Percentiles rank a stretch among this genome's conserved stretches.
These are phyloP conservation scores for Machaerirhynchus nigripectus DNA, from an alignment of 2,113 vertebrate species.

Conservation along the genomic window DNA sequence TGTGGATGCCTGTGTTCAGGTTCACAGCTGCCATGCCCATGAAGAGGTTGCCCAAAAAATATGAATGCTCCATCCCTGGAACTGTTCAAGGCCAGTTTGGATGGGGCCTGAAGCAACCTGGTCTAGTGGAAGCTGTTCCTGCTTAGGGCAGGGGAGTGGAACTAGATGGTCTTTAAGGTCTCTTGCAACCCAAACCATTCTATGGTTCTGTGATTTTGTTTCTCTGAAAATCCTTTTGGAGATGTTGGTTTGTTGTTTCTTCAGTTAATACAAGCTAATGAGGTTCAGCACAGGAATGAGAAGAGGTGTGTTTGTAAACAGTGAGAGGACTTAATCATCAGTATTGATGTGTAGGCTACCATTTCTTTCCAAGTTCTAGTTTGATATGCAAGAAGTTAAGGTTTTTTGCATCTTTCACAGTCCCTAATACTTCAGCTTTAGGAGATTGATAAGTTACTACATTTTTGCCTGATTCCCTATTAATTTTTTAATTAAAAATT, in stretches of 20 bases:
- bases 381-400: neutral
- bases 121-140: neutral
- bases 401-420: neutral
- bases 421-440: neutral
- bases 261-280: neutral
- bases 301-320: neutral
- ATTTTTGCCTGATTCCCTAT: neutral
- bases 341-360: neutral
- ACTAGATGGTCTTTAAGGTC: neutral
- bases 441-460: neutral
- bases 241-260: neutral
- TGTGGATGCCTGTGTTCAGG: neutral
- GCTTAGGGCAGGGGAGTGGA: accelerated
- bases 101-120: neutral
- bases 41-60: neutral
- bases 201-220: neutral
- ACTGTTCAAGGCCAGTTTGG: neutral
- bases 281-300: neutral
- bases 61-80: neutral
- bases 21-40: neutral
- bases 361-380: neutral
- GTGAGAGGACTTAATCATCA: neutral
- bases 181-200: neutral
- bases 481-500: too few relatives aligned
- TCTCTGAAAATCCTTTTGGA: neutral